Base-by-base conservation (phyloP, 2,888 invertebrate species). In the Ectropis crepuscularia region DNA sequence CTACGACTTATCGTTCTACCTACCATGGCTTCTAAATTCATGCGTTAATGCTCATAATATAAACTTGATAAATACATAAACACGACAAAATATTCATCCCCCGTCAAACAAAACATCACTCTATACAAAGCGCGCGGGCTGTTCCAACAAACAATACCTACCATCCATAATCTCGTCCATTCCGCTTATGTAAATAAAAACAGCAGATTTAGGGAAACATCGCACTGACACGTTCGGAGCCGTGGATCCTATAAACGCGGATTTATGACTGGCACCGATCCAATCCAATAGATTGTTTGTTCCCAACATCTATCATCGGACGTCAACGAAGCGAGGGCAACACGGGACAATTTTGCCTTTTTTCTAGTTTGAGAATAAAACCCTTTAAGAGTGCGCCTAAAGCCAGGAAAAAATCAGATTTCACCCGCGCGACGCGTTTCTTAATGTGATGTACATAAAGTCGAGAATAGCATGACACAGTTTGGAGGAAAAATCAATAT, bases 261-360 rank as follows among this genome's bases (percentile, higher is more conserved):
- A 74, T 74, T 74, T 74, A 76, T 73, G 60, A 63, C 58, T 71
- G 76, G 73, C 74, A 68, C 53, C 54, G 62, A 72, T 76, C 74
- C 77, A 78, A 71, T 74, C 66, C 67, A 68, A 72, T 74, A 70
- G 70, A 75, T 75, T 73, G 71, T 70, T 73, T 73, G 75, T 75
- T 74, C 75, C 67, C 62, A 57, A 69, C 72, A 75, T 77, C 72
- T 73, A 74, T 78, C 75, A 78, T 70, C 67, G 69, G 60, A 38
- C 47, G 43, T 60, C 59, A 37, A 39, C 43, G 38, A 46, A 42
- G 51, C 41, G 46, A 16, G 50, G 12, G 12, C 11, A 37, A 43
- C 16, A 49, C 41, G 28, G 43, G 7, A 9, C 50, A 41, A 42
- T 11, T 42, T 37, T 37, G 16, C n/a, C 10, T 49, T 49, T 28